phyloP scores from a whole-genome alignment of 2,888 invertebrate species.

The Meteorus cinctellus region DNA sequence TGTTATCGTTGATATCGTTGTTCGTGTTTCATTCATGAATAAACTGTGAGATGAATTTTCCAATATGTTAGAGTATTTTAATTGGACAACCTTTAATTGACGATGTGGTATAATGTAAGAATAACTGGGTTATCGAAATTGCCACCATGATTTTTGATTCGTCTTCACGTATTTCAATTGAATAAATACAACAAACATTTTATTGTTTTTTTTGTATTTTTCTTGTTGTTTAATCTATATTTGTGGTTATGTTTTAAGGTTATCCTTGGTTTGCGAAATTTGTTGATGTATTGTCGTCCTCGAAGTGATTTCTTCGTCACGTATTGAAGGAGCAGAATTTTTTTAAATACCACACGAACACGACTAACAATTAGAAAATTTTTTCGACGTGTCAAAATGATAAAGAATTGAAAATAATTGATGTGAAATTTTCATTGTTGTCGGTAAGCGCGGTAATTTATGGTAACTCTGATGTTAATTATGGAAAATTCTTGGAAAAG shows the following conservation, averaged over 20 bases:
- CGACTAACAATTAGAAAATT: background rate
- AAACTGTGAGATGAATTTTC: background rate
- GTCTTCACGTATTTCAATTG: background rate
- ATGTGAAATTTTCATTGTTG: background rate
- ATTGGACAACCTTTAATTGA: no score
- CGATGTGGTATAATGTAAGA: no score
- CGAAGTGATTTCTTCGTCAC: no score
- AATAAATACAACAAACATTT: background rate
- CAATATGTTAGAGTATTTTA: background rate
- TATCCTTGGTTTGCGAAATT: no score
- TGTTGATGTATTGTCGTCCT: no score
- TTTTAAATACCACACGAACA: background rate
- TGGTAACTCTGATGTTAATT: no score
- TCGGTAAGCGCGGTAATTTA: no score
- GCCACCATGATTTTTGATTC: background rate
- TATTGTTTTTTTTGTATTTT: background rate
- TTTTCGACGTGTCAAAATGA: background rate
- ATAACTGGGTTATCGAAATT: background rate
- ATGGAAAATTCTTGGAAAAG: no score
- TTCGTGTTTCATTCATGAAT: background rate
- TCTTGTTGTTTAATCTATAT: background rate
- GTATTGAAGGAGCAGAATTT: no score
- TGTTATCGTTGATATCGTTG: background rate
- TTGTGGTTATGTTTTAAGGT: no score
- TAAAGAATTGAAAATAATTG: constrained; percentile 5